Percentiles rank a stretch among this genome's conserved stretches.
Evolutionary conservation across 2,113 vertebrate species (phyloP).

Genomic region (Syrmaticus mikado): DNA sequence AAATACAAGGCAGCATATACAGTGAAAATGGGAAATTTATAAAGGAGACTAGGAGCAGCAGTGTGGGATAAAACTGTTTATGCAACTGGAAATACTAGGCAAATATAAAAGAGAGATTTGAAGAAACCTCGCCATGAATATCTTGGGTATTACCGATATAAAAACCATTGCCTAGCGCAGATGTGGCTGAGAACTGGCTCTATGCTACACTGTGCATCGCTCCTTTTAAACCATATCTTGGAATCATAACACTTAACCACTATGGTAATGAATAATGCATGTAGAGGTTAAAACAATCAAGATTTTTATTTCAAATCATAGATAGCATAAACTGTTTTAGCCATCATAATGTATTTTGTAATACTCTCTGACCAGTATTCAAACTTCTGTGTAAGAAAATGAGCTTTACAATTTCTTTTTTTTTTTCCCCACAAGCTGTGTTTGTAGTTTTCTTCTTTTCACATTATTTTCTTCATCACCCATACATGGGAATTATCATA

Average conservation of each 20-base stretch:
- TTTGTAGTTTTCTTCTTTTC: not conserved
- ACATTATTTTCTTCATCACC: not conserved
- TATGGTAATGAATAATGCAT: not conserved
- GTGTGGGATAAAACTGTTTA: not conserved
- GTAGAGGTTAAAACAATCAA: not conserved
- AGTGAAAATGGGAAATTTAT: not conserved
- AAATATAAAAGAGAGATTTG: not conserved
- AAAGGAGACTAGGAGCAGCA: not conserved
- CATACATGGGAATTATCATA: not conserved
- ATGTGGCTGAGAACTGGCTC: not conserved
- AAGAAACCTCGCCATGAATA: not conserved
- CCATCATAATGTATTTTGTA: not conserved
- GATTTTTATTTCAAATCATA: not conserved
- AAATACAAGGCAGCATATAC: not conserved
- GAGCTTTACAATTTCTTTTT: not conserved
- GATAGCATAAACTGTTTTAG: not conserved
- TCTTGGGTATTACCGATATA: not conserved
- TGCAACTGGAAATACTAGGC: not conserved
- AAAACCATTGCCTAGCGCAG: not conserved
- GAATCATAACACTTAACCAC: not conserved
- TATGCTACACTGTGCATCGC: not conserved
- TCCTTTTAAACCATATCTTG: not conserved
- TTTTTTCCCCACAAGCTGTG: not conserved
- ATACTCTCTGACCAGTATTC: not conserved
- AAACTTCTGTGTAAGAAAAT: not conserved